A percentile compares a stretch with the other conserved stretches of the same genome.
Conservation (phyloP, 2,113 vertebrate species). For the Tricholaema leucomelas region DNA sequence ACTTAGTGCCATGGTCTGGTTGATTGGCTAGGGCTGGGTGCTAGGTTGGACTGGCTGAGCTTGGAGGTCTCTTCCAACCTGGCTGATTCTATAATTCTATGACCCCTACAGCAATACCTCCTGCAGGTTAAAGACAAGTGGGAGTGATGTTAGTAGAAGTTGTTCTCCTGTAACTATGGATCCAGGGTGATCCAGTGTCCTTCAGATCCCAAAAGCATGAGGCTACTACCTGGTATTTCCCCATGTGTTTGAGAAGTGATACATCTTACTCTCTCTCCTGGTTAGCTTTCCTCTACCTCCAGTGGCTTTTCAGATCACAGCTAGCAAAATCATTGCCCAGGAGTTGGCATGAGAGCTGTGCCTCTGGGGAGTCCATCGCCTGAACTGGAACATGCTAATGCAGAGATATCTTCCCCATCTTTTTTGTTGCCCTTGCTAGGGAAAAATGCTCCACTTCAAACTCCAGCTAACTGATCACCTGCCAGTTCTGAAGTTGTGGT, state of each 20-base stretch:
- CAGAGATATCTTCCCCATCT: not conserved
- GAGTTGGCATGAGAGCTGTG: not conserved
- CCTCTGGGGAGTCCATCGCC: not conserved
- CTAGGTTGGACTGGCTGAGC: too few relatives aligned
- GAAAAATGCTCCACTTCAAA: not conserved
- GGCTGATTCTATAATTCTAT: too few relatives aligned
- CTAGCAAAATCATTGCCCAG: not conserved
- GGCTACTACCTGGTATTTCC: not conserved
- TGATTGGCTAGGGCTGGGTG: too few relatives aligned
- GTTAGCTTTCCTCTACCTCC: not conserved
- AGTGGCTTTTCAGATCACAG: not conserved
- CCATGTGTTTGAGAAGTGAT: not conserved
- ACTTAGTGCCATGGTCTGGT: too few relatives aligned
- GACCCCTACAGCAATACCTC: not conserved
- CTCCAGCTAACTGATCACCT: slow-evolving; percentile 22
- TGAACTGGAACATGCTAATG: not conserved
- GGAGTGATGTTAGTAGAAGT: not conserved
- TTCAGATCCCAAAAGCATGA: not conserved
- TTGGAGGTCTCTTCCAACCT: too few relatives aligned
- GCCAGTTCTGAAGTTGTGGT: slow-evolving; percentile 7
- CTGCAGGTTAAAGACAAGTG: not conserved
- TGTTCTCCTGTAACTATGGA: not conserved
- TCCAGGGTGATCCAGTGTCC: not conserved
- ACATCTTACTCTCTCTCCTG: not conserved
- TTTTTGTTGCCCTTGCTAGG: slow-evolving; percentile 6